Percentiles rank a stretch among this genome's conserved stretches.
These are phyloP conservation scores for Montipora sp. DNA, from an alignment of 64 coral and sea anemone species.

Conservation along the genomic window DNA sequence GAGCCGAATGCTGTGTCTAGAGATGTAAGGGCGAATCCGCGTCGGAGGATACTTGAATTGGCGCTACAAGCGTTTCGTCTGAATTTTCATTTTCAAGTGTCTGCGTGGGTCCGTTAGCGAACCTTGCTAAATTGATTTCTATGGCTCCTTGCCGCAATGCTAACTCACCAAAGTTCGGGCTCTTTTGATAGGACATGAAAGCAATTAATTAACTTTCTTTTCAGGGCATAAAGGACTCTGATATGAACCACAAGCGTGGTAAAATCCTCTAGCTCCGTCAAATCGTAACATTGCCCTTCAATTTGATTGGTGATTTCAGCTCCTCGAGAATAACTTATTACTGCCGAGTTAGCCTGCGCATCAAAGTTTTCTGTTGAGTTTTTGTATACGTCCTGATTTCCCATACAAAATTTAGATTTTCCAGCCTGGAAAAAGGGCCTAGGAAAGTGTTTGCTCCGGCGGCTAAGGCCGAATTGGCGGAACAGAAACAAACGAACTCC, in stretches of 20 bases:
- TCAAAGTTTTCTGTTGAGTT: too few relatives aligned
- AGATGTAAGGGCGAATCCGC: not conserved
- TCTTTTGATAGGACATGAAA: slow-evolving; percentile 42
- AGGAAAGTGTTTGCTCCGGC: too few relatives aligned
- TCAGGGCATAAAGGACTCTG: slow-evolving; percentile 4
- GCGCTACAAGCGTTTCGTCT: slow-evolving; percentile 1
- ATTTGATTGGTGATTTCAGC: not conserved
- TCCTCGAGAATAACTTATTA: not conserved
- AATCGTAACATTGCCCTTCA: not conserved
- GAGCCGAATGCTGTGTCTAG: slow-evolving; percentile 8
- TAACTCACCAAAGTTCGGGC: not conserved
- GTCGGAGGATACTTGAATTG: not conserved
- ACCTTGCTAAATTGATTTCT: slow-evolving; percentile 18
- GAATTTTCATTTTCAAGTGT: not conserved
- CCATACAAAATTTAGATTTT: too few relatives aligned
- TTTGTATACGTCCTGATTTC: too few relatives aligned
- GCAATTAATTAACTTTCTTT: slow-evolving; percentile 27
- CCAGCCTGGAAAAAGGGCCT: too few relatives aligned
- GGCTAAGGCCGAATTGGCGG: not conserved
- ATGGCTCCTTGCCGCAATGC: slow-evolving; percentile 14
- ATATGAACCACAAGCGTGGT: not conserved
- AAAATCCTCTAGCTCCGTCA: not conserved
- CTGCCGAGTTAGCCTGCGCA: too few relatives aligned
- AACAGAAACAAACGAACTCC: not conserved
- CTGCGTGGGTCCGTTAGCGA: not conserved